phyloP scores from a whole-genome alignment of 2,888 invertebrate genomes.

The Rhabditoides inermis region DNA sequence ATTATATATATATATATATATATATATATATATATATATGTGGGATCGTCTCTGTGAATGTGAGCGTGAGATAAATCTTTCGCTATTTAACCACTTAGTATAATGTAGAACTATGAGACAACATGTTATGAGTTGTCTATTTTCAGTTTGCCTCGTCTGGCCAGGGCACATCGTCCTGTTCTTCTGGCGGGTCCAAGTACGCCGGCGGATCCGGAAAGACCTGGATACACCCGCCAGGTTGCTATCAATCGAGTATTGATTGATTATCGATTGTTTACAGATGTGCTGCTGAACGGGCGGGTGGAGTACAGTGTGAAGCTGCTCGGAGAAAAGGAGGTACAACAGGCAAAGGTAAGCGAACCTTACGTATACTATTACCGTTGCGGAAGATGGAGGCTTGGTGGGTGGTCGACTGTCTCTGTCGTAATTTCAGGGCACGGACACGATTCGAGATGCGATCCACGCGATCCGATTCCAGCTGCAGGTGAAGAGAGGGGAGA shows the following conservation, averaged over 20 bases:
- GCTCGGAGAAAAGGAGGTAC: slow-evolving; percentile 84
- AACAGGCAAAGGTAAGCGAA: too few relatives aligned
- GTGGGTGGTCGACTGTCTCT: too few relatives aligned
- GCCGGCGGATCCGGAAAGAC: slow-evolving; percentile 27
- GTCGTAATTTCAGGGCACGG: slow-evolving; percentile 93
- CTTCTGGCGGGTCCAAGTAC: slow-evolving; percentile 19
- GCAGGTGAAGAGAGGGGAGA: slow-evolving; percentile 68
- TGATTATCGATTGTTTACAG: slow-evolving; percentile 57
- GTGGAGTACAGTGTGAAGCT: slow-evolving; percentile 96
- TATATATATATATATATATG: too few relatives aligned
- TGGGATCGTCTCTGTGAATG: too few relatives aligned
- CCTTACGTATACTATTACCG: too few relatives aligned
- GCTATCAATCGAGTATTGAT: not conserved
- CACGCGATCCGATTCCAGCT: slow-evolving; percentile 65
- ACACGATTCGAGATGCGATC: slow-evolving; percentile 93
- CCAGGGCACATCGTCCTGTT: slow-evolving; percentile 9
- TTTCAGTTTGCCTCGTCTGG: too few relatives aligned
- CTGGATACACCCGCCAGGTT: slow-evolving; percentile 48
- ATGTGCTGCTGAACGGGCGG: slow-evolving; percentile 83
- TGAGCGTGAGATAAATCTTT: too few relatives aligned
- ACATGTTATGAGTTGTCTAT: too few relatives aligned
- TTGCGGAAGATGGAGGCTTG: too few relatives aligned
- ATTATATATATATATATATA: too few relatives aligned
- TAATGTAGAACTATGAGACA: too few relatives aligned
- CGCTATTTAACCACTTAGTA: too few relatives aligned